Evolutionary conservation across 1,140 invertebrate genomes (phyloP).

Genomic region (Delia radicum): DNA sequence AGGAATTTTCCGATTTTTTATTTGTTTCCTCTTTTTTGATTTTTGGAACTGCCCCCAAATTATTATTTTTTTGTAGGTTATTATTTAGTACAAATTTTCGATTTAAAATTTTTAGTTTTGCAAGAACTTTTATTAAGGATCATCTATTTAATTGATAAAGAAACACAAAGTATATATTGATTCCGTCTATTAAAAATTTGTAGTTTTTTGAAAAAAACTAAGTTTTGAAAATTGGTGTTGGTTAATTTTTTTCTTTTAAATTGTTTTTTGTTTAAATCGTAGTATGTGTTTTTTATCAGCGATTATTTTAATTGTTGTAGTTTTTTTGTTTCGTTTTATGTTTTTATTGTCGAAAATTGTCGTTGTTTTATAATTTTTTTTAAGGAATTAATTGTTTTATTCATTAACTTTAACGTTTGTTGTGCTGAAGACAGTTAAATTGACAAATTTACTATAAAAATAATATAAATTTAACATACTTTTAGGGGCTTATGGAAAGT

Average conservation of each 20-base stretch:
- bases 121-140: not conserved
- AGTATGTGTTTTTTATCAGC: conserved; percentile 29
- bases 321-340: conserved; percentile 21
- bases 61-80: not conserved
- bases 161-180: conserved; percentile 49
- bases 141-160: conserved; percentile 3
- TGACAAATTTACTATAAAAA: too few relatives aligned
- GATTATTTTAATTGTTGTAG: conserved; percentile 12
- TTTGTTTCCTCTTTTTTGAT: not conserved
- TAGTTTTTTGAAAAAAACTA: too few relatives aligned
- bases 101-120: not conserved
- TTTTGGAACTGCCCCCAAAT: not conserved
- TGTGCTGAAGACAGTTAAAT: too few relatives aligned
- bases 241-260: not conserved
- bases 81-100: not conserved
- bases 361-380: conserved; percentile 30
- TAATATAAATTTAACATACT: too few relatives aligned
- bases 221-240: not conserved
- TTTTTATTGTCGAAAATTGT: conserved; percentile 45
- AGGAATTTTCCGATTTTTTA: not conserved
- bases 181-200: not conserved
- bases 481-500: too few relatives aligned
- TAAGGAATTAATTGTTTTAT: too few relatives aligned
- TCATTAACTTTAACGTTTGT: too few relatives aligned
- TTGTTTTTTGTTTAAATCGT: not conserved